Evolutionary conservation across 2,888 invertebrate genomes (phyloP), one percentile per base, ranked within the genome.

Genomic region (Drosophila kambysellisi): DNA sequence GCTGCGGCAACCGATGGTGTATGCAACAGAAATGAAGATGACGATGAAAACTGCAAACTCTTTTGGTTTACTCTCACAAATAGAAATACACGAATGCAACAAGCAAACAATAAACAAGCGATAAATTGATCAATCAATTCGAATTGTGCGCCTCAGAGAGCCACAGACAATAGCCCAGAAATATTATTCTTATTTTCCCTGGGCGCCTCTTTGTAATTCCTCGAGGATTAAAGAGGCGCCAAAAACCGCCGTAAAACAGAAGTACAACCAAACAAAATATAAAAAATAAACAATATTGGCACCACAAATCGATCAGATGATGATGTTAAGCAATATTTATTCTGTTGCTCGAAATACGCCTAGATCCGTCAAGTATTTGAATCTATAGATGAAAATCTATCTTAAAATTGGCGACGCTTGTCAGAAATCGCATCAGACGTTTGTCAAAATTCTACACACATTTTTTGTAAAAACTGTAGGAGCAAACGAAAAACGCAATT

Each of bases 401-500:
- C 32, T n/a, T 1, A 25, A 35, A n/a, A 20, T 12, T 15, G n/a
- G 50, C 32, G 69, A 17, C 59, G n/a, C 56, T 58, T 81, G 71
- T 70, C 74, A 74, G 85, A 78, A 83, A 86, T 78, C 83, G 76
- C 52, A 54, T 69, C 75, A 82, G 83, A 75, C 90, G 91, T 84
- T 82, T 78, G 76, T 78, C 79, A 73, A 90, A 88, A 88, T 85
- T 82, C 83, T 81, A 83, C 78, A 83, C 79, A 70, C 65, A 91
- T 86, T 82, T 83, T 85, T 81, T 83, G 81, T 83, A 84, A 82
- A 82, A 86, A 76, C 81, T 82, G 88, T 89, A 79, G 82, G 70
- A 91, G 92, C 92, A 92, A 92, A 92, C 91, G 91, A 91, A 92
- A 92, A 92, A 92, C 91, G 92, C 92, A 92, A 92, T 91, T 89